Conservation (phyloP, 2,113 vertebrate species). For the Corythornis madagascariensis region DNA sequence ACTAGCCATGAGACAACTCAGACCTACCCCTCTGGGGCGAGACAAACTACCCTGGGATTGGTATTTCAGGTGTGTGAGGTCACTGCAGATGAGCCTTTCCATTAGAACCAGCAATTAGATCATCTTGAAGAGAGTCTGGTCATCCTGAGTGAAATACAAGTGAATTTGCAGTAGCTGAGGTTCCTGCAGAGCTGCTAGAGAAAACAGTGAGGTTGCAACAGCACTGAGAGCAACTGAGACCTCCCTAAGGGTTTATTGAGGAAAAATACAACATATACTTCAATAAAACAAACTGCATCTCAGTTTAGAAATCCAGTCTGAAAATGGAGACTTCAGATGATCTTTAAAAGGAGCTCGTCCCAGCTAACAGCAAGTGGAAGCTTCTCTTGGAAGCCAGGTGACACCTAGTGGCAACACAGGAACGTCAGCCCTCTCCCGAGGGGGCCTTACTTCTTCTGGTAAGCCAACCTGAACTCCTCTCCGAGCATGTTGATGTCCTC, state of each 20-base stretch:
- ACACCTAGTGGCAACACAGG: conserved; percentile 68
- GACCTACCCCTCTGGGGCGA: neutral
- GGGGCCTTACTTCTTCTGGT: conserved; percentile 65
- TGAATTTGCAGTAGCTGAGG: neutral
- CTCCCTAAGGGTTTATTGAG: neutral
- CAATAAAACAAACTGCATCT: neutral
- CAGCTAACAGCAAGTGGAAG: neutral
- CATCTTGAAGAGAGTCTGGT: neutral
- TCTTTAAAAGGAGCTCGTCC: neutral
- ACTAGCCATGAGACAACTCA: neutral
- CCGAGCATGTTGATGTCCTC: conserved; percentile 88
- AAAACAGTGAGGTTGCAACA: neutral
- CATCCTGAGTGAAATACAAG: neutral
- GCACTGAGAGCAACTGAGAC: neutral
- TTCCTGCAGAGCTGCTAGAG: neutral
- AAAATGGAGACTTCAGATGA: neutral
- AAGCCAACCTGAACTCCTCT: conserved; percentile 85
- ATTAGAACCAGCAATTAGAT: neutral
- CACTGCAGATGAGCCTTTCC: neutral
- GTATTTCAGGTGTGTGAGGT: neutral
- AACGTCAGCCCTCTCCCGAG: conserved; percentile 69
- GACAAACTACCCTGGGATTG: neutral
- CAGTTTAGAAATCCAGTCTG: neutral
- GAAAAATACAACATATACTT: neutral
- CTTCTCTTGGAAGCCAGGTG: conserved; percentile 7